A percentile compares a stretch with the other conserved stretches of the same genome.
These are phyloP conservation scores for Zoanthus sociatus DNA, from an alignment of 92 coral and sea anemone species.

Conservation along the genomic window DNA sequence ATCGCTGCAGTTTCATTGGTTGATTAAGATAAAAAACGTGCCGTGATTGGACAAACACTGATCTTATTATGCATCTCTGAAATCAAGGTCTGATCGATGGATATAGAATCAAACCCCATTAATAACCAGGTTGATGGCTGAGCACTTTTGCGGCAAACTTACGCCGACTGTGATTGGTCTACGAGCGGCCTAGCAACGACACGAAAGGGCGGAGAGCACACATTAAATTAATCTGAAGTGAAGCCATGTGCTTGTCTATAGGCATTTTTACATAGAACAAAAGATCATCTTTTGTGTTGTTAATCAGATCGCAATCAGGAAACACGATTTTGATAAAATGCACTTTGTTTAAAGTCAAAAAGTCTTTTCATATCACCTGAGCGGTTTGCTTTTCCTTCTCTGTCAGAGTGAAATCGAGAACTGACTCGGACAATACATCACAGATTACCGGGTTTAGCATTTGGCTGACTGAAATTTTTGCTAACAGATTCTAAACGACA, in stretches of 20 bases:
- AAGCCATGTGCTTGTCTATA: slow-evolving; percentile 47
- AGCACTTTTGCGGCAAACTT: slow-evolving; percentile 44
- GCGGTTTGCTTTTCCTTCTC: neutral
- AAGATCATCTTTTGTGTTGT: slow-evolving; percentile 50
- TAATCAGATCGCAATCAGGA: slow-evolving; percentile 22
- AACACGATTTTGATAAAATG: slow-evolving; percentile 23
- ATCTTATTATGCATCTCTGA: slow-evolving; percentile 60
- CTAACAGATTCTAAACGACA: neutral
- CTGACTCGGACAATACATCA: neutral
- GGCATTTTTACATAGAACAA: slow-evolving; percentile 55
- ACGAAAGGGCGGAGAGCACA: slow-evolving; percentile 28
- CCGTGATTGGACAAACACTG: slow-evolving; percentile 73
- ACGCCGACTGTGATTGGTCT: slow-evolving; percentile 16
- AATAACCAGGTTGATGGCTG: slow-evolving; percentile 36
- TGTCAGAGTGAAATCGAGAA: neutral
- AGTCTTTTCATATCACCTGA: neutral
- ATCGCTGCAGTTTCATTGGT: slow-evolving; percentile 65
- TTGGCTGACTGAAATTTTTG: neutral
- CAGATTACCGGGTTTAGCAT: neutral
- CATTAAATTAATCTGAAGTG: slow-evolving; percentile 14
- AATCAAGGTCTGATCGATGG: slow-evolving; percentile 47
- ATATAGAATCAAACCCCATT: slow-evolving; percentile 46
- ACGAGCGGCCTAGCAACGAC: slow-evolving; percentile 36
- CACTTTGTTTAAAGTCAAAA: slow-evolving; percentile 24
- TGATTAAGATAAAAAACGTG: slow-evolving; percentile 28